A percentile compares a stretch with the other conserved stretches of the same genome.
These are phyloP conservation scores for Triplophysa dalaica DNA, from an alignment of 2,113 vertebrate species.

Conservation along the genomic window DNA sequence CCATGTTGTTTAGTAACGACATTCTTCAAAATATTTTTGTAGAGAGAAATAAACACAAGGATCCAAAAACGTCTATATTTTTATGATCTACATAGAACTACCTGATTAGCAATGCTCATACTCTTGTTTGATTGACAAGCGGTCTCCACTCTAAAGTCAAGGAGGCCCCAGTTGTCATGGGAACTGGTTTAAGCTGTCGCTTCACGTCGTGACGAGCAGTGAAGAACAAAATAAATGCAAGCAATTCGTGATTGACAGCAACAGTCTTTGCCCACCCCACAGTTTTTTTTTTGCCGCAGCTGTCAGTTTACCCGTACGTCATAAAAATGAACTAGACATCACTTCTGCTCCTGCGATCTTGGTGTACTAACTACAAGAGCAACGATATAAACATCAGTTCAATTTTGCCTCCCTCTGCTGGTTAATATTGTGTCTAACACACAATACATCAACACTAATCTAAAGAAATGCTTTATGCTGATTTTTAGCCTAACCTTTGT, in stretches of 20 bases:
- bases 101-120: background rate
- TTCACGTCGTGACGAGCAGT: conserved; percentile 2
- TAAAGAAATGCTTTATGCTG: no score
- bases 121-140: conserved; percentile 19
- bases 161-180: conserved; percentile 30
- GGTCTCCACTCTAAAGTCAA: conserved; percentile 19
- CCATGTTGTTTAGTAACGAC: no score
- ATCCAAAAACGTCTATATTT: background rate
- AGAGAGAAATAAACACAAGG: background rate
- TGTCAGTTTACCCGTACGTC: background rate
- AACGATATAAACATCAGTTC: background rate
- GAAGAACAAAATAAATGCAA: conserved; percentile 1
- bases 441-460: no score
- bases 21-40: no score
- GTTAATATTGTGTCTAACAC: background rate
- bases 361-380: no score
- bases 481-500: no score
- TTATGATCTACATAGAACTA: background rate
- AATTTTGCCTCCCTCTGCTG: conserved; percentile 9
- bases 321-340: background rate
- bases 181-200: conserved; percentile 17
- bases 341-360: background rate
- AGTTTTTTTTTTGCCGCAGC: background rate
- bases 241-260: conserved; percentile 21
- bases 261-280: background rate